phyloP scores from a whole-genome alignment of 1,140 invertebrate species.

The Camponotus floridanus region DNA sequence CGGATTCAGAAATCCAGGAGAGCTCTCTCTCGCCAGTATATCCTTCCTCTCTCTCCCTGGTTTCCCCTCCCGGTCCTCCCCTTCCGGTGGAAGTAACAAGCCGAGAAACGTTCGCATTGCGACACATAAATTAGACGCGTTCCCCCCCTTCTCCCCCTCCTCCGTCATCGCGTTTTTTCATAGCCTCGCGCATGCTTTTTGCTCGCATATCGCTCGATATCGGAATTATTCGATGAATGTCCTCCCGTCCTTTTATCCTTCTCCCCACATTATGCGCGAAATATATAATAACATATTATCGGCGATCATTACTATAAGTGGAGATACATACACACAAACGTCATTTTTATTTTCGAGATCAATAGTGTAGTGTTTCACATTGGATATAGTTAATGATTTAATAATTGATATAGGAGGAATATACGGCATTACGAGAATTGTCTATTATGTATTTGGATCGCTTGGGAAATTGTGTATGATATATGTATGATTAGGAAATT shows the following conservation, averaged over 20 bases:
- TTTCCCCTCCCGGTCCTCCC: no score
- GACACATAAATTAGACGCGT: slow-evolving; percentile 45
- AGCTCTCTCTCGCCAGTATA: neutral
- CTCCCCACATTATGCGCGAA: neutral
- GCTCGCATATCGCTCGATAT: slow-evolving; percentile 16
- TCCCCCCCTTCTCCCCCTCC: neutral
- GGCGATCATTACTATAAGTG: neutral
- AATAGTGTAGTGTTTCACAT: neutral
- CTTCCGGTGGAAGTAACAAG: slow-evolving; percentile 13
- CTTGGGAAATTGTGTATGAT: neutral
- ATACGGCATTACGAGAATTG: neutral
- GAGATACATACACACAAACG: neutral
- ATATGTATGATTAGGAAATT: neutral
- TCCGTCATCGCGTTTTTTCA: slow-evolving; percentile 8
- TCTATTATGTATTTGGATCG: neutral
- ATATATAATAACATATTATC: neutral
- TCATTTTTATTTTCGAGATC: neutral
- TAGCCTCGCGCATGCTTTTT: slow-evolving; percentile 13
- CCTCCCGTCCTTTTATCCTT: neutral
- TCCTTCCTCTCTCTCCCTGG: neutral
- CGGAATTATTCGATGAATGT: slow-evolving; percentile 6
- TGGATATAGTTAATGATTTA: neutral
- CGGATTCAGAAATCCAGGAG: slow-evolving; percentile 19
- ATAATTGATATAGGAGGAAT: neutral
- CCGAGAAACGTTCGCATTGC: slow-evolving; percentile 44